Evolutionary conservation across 2,113 vertebrate genomes (phyloP).

Genomic region (Tetrao urogallus): DNA sequence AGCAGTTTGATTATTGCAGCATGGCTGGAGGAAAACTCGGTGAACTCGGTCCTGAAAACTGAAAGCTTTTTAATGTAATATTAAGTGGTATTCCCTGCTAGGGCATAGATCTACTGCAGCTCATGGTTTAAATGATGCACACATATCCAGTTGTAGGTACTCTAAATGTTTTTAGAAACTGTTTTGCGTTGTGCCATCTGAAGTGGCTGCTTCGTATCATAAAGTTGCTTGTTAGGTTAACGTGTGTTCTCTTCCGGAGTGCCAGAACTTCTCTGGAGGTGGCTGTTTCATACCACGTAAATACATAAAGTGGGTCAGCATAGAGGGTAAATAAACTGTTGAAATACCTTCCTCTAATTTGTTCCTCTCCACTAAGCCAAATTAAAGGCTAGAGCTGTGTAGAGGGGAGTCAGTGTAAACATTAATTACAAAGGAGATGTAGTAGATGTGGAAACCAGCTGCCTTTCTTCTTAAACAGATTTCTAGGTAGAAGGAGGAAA

Average conservation of each 20-base stretch:
- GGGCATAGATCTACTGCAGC: neutral
- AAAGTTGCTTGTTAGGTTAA: neutral
- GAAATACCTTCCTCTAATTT: neutral
- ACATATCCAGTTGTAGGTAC: neutral
- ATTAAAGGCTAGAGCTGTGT: neutral
- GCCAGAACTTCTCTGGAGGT: neutral
- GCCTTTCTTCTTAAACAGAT: neutral
- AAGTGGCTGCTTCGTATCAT: neutral
- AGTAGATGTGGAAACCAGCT: neutral
- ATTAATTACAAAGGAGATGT: neutral
- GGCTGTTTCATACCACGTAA: accelerated
- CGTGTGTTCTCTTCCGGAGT: neutral
- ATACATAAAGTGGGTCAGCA: neutral
- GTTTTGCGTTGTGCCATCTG: neutral
- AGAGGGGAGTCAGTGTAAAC: neutral
- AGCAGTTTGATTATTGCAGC: neutral
- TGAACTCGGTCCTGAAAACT: neutral
- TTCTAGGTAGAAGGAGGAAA: neutral
- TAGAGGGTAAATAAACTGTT: neutral
- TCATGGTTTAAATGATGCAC: neutral
- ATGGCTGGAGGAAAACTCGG: neutral
- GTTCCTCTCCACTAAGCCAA: neutral
- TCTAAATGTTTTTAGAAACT: neutral
- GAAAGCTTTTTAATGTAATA: neutral
- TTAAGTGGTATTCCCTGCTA: neutral